Evolutionary conservation across 2,888 invertebrate genomes (phyloP).

Genomic region (Frankliniella intonsa): DNA sequence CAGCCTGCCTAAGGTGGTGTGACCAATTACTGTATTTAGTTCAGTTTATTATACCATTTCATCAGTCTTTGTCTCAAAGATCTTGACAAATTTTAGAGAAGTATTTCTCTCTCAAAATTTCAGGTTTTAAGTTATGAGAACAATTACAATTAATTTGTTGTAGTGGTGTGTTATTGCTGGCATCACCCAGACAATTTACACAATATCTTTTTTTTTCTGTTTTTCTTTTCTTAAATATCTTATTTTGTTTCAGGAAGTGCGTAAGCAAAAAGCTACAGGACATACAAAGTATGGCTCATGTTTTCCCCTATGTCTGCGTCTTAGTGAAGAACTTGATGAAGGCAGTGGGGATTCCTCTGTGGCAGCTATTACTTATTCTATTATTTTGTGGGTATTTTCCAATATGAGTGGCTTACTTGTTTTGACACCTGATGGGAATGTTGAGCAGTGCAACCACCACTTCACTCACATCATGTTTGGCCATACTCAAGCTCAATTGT

Average conservation of each 20-base stretch:
- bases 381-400: slow-evolving; percentile 52
- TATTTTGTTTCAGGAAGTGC: slow-evolving; percentile 45
- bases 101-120: no score
- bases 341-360: slow-evolving; percentile 4
- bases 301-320: slow-evolving; percentile 56
- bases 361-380: slow-evolving; percentile 32
- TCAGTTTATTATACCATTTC: not conserved
- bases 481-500: slow-evolving; percentile 55
- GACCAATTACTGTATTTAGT: no score
- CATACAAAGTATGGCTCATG: slow-evolving; percentile 58
- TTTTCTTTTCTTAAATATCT: not conserved
- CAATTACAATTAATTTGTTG: not conserved
- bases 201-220: not conserved
- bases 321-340: slow-evolving; percentile 35
- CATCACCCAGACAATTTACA: no score
- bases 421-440: slow-evolving; percentile 57
- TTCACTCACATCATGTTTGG: slow-evolving; percentile 63
- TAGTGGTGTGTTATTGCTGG: no score
- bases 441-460: slow-evolving; percentile 63
- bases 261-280: slow-evolving; percentile 63
- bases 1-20: not conserved
- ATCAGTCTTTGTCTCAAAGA: no score
- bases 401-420: slow-evolving; percentile 64
- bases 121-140: not conserved
- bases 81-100: no score